These are phyloP conservation scores for Sinohyriopsis cumingii DNA, from an alignment of 2,888 invertebrate species.

Conservation along the genomic window DNA sequence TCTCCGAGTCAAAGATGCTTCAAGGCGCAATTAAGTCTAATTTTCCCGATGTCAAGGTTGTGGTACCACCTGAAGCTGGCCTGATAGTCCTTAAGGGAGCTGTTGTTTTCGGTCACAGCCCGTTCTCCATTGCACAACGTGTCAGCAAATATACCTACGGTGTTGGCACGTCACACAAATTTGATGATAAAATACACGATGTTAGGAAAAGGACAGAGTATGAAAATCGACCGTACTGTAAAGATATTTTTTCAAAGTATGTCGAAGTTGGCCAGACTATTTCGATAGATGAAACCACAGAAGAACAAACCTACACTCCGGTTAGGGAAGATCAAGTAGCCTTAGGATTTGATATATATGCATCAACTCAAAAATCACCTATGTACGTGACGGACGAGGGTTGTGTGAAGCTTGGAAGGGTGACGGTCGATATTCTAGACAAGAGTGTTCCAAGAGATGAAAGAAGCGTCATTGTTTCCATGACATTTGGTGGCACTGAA, in stretches of 20 bases:
- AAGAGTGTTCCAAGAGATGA: background rate
- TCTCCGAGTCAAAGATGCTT: conserved; percentile 22
- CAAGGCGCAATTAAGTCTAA: conserved; percentile 9
- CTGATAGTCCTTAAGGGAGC: conserved; percentile 24
- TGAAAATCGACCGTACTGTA: background rate
- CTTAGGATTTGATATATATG: conserved; percentile 3
- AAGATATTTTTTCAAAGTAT: conserved; percentile 14
- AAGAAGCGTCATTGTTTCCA: too few relatives aligned
- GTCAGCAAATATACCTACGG: conserved; percentile 23
- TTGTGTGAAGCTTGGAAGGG: conserved; percentile 14
- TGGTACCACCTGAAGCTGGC: conserved; percentile 6
- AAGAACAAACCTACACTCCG: conserved; percentile 14
- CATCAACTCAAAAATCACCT: background rate
- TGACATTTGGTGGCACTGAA: too few relatives aligned
- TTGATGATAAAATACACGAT: conserved; percentile 12
- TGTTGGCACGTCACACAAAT: conserved; percentile 10
- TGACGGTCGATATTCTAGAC: conserved; percentile 19
- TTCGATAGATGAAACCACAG: conserved; percentile 6
- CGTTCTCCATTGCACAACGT: conserved; percentile 12
- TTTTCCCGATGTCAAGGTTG: conserved; percentile 3
- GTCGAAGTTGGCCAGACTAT: conserved; percentile 13
- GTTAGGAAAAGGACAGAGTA: conserved; percentile 11
- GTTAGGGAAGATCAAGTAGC: background rate
- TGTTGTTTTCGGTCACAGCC: conserved; percentile 22
- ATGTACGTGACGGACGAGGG: conserved; percentile 21